Base-by-base conservation (phyloP, 2,797 vertebrate genomes). In the Phrynocephalus guinanensis region DNA sequence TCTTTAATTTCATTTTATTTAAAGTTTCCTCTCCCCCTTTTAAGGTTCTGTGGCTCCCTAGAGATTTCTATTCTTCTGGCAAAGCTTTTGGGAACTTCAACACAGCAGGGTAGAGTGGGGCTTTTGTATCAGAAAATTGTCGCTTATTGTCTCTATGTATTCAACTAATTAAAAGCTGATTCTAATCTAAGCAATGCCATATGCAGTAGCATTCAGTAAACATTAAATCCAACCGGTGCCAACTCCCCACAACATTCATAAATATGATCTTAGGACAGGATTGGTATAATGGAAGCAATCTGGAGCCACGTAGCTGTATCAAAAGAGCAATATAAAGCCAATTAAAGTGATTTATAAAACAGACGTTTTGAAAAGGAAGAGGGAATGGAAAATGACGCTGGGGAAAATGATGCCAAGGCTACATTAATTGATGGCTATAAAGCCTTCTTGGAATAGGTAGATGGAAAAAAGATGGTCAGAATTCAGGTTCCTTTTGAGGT, bases 91-190 rank as follows among this genome's bases (percentile, higher is more conserved):
- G 52, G 52, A 56, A 13, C 38, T 44, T 44, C 38, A 44, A 5
- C 38, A 44, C 52, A 56, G 52, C 52, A 13, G 52, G 52, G 52
- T 56, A 9, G 9, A 13, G 52, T 13, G 9, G 52, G 52, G 52
- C 13, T 56, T 56, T 56, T 56, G 13, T 56, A 56, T 56, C 52
- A 13, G 52, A 56, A 56, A 56, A 56, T 56, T 56, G 13, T 56
- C 52, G 11, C 52, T 56, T 56, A 10, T 11, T 56, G 52, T 56
- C 52, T 56, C 52, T 13, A 56, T 56, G 10, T 56, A 56, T 10
- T 95, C 96, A 93, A 95, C 95, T 96, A 94, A 95, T 96, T 96
- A 96, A 94, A 95, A 89, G 13, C 52, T 28, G 93, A 93, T 94
- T 95, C 94, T 93, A 94, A 95, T 92, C 93, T 93, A 93, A 85